Evolutionary conservation across 2,113 vertebrate species (phyloP).

Genomic region (Solea senegalensis): DNA sequence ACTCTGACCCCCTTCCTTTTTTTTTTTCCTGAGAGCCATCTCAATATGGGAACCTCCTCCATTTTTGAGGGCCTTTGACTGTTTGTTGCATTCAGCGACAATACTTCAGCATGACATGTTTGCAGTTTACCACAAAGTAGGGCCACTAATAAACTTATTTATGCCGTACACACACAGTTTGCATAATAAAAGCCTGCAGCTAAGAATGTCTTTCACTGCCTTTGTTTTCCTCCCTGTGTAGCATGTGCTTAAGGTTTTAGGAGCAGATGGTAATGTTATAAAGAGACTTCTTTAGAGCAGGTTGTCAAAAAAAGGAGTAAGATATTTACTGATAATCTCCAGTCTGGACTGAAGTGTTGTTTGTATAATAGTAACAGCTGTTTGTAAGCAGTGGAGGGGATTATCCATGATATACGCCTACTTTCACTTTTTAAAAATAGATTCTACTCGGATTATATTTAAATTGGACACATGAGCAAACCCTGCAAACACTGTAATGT

Average conservation of each 20-base stretch:
- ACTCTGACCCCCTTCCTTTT: slow-evolving; percentile 58
- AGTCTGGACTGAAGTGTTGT: neutral
- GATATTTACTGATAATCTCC: slow-evolving; percentile 11
- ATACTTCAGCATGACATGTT: slow-evolving; percentile 43
- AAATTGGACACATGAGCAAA: no score
- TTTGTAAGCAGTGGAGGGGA: neutral
- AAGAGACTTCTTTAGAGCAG: slow-evolving; percentile 1
- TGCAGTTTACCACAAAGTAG: slow-evolving; percentile 49
- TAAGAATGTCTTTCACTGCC: slow-evolving; percentile 41
- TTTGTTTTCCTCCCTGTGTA: slow-evolving; percentile 38
- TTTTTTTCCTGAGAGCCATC: slow-evolving; percentile 39
- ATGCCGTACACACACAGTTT: slow-evolving; percentile 41
- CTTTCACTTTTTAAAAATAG: neutral
- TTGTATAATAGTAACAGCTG: neutral
- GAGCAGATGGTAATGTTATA: slow-evolving; percentile 41
- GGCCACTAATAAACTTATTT: slow-evolving; percentile 50
- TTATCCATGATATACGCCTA: neutral
- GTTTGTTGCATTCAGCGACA: slow-evolving; percentile 54
- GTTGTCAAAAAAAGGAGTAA: slow-evolving; percentile 11
- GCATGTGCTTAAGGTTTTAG: slow-evolving; percentile 40
- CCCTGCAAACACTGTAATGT: rapidly evolving
- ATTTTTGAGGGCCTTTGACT: slow-evolving; percentile 70
- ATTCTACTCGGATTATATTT: no score
- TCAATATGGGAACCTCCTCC: slow-evolving; percentile 73
- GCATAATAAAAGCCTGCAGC: slow-evolving; percentile 59